Conservation (phyloP, 2,797 vertebrate genomes). For the Channallabes apus region DNA sequence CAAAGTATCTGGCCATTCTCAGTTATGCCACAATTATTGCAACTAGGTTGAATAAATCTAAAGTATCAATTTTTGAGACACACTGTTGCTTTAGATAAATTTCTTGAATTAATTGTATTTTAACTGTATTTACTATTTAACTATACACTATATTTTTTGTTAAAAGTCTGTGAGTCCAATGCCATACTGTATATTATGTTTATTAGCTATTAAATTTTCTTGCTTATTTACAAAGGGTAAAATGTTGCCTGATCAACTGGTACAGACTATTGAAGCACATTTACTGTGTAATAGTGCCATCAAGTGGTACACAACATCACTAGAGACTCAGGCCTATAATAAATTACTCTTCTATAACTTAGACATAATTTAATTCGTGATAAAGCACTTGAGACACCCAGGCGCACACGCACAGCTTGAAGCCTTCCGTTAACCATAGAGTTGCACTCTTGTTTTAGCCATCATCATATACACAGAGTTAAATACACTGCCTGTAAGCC, state of each 20-base stretch:
- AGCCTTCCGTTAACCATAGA: slow-evolving; percentile 14
- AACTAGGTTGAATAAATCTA: not conserved
- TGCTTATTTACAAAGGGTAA: not conserved
- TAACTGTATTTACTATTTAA: not conserved
- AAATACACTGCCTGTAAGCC: slow-evolving; percentile 39
- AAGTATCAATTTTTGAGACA: not conserved
- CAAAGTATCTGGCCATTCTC: not conserved
- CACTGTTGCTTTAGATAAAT: not conserved
- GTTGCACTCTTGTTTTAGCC: slow-evolving; percentile 9
- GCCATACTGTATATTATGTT: not conserved
- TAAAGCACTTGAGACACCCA: slow-evolving; percentile 14
- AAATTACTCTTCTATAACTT: slow-evolving; percentile 21
- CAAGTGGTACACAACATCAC: slow-evolving; percentile 31
- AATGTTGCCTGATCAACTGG: not conserved
- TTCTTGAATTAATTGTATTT: not conserved
- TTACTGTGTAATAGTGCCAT: slow-evolving; percentile 47
- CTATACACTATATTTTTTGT: not conserved
- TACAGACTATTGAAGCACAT: not conserved
- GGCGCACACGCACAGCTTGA: slow-evolving; percentile 19
- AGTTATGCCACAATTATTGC: not conserved
- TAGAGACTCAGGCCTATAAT: slow-evolving; percentile 5
- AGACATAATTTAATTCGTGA: slow-evolving; percentile 30
- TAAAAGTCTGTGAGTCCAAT: not conserved
- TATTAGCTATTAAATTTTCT: no score
- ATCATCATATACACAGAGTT: slow-evolving; percentile 31